Evolutionary conservation across 2,113 vertebrate genomes (phyloP).

Genomic region (Seriola dumerili): DNA sequence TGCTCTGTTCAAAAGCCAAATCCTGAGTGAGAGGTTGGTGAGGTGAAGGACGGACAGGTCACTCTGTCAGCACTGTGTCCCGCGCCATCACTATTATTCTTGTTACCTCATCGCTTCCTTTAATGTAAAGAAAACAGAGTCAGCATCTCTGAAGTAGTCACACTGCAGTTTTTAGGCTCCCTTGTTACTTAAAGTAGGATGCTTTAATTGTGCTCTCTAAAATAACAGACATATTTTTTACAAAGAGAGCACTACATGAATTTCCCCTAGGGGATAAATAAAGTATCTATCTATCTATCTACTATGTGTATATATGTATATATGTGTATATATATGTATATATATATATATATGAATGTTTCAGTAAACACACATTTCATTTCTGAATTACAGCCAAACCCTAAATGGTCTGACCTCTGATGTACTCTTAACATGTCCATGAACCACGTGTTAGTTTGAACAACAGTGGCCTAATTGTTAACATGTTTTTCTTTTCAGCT

Average conservation of each 20-base stretch:
- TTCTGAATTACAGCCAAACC: not conserved
- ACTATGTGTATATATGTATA: too few relatives aligned
- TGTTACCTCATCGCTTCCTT: constrained; percentile 16
- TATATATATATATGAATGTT: not conserved
- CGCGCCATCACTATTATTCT: constrained; percentile 23
- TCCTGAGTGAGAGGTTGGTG: not conserved
- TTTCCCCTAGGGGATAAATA: too few relatives aligned
- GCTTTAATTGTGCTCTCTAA: not conserved
- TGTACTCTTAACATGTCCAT: not conserved
- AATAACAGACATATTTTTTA: not conserved
- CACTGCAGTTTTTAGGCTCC: constrained; percentile 1
- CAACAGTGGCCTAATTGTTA: constrained; percentile 33
- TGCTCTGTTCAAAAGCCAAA: constrained; percentile 46
- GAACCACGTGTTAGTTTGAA: constrained; percentile 17
- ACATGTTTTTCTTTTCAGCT: constrained; percentile 13
- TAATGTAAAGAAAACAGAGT: constrained; percentile 15
- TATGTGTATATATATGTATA: too few relatives aligned
- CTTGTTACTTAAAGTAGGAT: not conserved
- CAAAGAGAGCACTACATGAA: not conserved
- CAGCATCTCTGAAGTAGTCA: constrained; percentile 25
- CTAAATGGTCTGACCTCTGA: not conserved
- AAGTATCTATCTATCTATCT: too few relatives aligned
- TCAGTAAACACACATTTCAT: not conserved
- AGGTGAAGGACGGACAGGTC: constrained; percentile 46
- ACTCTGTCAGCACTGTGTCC: constrained; percentile 15